phyloP scores from a whole-genome alignment of 2,888 invertebrate genomes.

The Calameuta pallipes region DNA sequence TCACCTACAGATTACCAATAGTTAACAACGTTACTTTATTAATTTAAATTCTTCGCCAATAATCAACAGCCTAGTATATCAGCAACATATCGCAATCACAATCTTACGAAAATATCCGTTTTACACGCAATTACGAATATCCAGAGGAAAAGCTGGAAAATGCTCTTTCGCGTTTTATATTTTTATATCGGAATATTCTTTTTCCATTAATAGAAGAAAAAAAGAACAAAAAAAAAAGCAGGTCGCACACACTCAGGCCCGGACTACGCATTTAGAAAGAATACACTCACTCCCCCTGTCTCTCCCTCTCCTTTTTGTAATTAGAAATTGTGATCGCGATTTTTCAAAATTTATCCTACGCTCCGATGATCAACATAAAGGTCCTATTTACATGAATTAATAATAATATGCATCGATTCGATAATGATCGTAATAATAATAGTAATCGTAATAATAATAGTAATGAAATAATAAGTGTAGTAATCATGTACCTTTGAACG shows the following conservation, averaged over 20 bases:
- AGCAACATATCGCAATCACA: slow-evolving; percentile 17
- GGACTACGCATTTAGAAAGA: neutral
- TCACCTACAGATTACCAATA: slow-evolving; percentile 18
- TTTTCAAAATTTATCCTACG: slow-evolving; percentile 10
- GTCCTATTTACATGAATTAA: slow-evolving; percentile 8
- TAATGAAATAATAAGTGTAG: neutral
- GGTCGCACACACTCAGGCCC: neutral
- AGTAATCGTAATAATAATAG: neutral
- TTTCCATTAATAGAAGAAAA: neutral
- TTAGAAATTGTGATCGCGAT: neutral
- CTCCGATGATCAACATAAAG: slow-evolving; percentile 9
- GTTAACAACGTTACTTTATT: slow-evolving; percentile 19
- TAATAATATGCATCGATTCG: slow-evolving; percentile 2
- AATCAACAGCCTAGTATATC: slow-evolving; percentile 24
- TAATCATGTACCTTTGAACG: neutral
- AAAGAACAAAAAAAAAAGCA: neutral
- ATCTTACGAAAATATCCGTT: slow-evolving; percentile 21
- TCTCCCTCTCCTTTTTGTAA: neutral
- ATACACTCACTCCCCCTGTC: neutral
- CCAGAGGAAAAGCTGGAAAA: neutral
- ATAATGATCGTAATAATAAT: neutral
- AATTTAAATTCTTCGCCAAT: slow-evolving; percentile 22
- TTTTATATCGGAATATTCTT: neutral
- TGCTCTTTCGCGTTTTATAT: neutral
- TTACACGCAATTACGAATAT: neutral